These are phyloP conservation scores for Musca domestica DNA, from an alignment of 1,140 invertebrate species.

Conservation along the genomic window DNA sequence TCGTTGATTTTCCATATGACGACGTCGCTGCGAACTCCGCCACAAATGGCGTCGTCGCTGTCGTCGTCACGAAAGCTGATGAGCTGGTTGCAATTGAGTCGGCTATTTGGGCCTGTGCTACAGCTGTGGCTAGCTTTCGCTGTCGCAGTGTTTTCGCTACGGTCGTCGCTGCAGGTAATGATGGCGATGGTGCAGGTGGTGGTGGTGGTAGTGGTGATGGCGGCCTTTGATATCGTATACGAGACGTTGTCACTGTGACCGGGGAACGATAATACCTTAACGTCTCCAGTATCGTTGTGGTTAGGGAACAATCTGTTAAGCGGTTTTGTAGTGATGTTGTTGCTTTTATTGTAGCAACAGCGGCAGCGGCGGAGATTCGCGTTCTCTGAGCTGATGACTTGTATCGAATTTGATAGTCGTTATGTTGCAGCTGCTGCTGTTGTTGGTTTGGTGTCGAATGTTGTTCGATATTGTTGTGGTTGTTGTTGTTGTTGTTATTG, in stretches of 20 bases:
- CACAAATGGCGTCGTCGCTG: neutral
- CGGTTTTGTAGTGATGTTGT: conserved; percentile 6
- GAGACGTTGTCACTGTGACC: conserved; percentile 11
- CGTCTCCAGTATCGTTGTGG: conserved; percentile 24
- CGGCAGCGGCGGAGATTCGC: neutral
- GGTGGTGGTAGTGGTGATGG: neutral
- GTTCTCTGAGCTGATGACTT: conserved; percentile 24
- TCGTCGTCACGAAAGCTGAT: neutral
- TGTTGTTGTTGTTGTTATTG: conserved; percentile 28
- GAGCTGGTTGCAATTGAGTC: neutral
- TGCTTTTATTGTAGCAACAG: neutral
- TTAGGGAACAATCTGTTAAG: conserved; percentile 3
- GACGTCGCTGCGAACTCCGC: neutral
- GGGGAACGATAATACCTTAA: conserved; percentile 8
- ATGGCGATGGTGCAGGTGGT: neutral
- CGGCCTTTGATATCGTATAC: conserved; percentile 1
- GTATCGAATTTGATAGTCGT: conserved; percentile 21
- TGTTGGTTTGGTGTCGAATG: conserved; percentile 2
- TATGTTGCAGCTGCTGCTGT: conserved; percentile 30
- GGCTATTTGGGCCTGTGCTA: conserved; percentile 4
- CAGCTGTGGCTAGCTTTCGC: neutral
- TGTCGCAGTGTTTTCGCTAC: neutral
- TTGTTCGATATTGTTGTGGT: conserved; percentile 13
- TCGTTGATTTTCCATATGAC: conserved; percentile 19
- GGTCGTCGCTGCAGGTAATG: conserved; percentile 25